phyloP scores from a whole-genome alignment of 2,113 vertebrate species.

The Dendropsophus ebraccatus region DNA sequence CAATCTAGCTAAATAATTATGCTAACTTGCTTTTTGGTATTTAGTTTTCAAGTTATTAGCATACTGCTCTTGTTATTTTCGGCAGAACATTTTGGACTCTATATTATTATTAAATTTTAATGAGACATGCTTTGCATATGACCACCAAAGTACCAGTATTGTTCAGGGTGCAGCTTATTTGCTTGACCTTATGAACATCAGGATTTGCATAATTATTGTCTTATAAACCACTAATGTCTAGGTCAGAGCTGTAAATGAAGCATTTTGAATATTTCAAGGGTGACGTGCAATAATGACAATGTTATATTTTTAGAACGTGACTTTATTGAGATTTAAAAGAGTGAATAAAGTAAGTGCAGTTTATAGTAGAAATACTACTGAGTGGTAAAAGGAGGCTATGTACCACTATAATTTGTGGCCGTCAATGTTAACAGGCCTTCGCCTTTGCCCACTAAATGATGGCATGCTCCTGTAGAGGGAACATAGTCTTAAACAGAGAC shows the following conservation, averaged over 20 bases:
- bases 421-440: too few species aligned
- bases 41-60: constrained; percentile 25
- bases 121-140: constrained; percentile 43
- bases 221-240: constrained; percentile 44
- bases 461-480: too few species aligned
- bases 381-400: too few species aligned
- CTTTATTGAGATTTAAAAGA: not conserved
- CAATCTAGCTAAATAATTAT: constrained; percentile 35
- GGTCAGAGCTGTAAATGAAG: constrained; percentile 43
- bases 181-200: constrained; percentile 33
- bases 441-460: too few species aligned
- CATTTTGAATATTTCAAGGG: constrained; percentile 36
- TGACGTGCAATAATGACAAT: constrained; percentile 35
- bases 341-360: not conserved
- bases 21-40: constrained; percentile 30
- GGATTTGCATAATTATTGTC: constrained; percentile 47
- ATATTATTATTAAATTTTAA: constrained; percentile 41
- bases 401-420: too few species aligned
- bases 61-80: constrained; percentile 40
- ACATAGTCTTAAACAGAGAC: too few species aligned
- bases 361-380: not conserved
- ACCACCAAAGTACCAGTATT: constrained; percentile 25
- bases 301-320: constrained; percentile 25
- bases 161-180: constrained; percentile 41
- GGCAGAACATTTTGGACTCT: constrained; percentile 24